phyloP scores from a whole-genome alignment of 2,888 invertebrate species.

The Aleiodes leptofemur region DNA sequence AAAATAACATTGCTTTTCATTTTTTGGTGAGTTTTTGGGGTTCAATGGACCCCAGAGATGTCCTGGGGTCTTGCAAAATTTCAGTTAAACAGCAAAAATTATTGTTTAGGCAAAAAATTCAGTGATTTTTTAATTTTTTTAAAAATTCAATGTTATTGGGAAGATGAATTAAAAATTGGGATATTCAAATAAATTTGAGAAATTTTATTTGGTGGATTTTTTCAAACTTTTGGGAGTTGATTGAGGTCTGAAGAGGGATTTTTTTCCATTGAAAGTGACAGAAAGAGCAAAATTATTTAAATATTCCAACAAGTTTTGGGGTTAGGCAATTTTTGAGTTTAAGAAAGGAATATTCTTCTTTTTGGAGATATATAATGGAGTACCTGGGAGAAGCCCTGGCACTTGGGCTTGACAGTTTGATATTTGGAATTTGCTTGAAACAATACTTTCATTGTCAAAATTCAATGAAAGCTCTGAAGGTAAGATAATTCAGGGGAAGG shows the following conservation, averaged over 20 bases:
- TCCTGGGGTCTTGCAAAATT: constrained; percentile 5
- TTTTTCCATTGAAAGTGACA: constrained; percentile 32
- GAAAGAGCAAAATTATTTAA: constrained; percentile 26
- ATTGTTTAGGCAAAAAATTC: neutral
- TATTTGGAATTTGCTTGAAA: constrained; percentile 84
- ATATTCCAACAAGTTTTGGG: constrained; percentile 5
- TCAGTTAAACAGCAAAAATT: constrained; percentile 2
- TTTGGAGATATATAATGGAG: constrained; percentile 78
- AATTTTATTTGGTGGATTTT: constrained; percentile 1
- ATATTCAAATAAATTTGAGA: no score
- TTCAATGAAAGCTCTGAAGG: constrained; percentile 84
- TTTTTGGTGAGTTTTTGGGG: neutral
- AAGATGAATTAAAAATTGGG: neutral
- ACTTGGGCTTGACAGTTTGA: constrained; percentile 84
- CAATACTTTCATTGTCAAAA: constrained; percentile 86
- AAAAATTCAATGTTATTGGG: neutral
- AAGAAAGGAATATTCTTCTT: neutral
- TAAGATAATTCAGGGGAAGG: constrained; percentile 68
- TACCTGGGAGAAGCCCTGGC: constrained; percentile 86
- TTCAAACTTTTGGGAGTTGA: neutral
- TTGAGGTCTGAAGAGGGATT: neutral
- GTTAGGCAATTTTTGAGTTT: constrained; percentile 5
- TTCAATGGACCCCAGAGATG: constrained; percentile 16
- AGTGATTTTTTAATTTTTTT: neutral
- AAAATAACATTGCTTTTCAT: constrained; percentile 10